A percentile compares a stretch with the other conserved stretches of the same genome.
These are phyloP conservation scores for Mus minutoides DNA, from an alignment of 2,797 vertebrate species.

Conservation along the genomic window DNA sequence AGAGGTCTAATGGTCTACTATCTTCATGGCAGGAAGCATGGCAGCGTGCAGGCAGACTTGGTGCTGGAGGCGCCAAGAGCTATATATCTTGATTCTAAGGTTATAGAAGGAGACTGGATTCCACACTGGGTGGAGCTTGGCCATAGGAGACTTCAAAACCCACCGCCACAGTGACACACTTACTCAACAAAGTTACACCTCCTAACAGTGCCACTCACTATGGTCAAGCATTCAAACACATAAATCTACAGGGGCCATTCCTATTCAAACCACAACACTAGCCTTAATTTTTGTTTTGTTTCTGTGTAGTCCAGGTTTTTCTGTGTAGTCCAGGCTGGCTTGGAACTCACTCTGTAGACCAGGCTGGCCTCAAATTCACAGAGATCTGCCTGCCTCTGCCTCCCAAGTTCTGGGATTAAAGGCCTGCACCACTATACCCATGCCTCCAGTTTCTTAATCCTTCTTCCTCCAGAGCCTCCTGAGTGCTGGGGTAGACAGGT, in stretches of 20 bases:
- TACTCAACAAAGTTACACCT: background rate
- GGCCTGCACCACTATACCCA: background rate
- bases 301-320: background rate
- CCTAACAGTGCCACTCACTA: background rate
- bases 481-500: background rate
- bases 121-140: background rate
- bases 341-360: background rate
- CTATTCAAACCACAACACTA: background rate
- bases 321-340: background rate
- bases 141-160: background rate
- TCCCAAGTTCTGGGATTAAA: background rate
- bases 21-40: background rate
- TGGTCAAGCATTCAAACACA: background rate
- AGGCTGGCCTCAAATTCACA: background rate
- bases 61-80: background rate
- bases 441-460: background rate
- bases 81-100: background rate
- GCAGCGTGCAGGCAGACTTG: background rate
- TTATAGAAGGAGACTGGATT: background rate
- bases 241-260: background rate
- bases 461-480: background rate
- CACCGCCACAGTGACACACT: background rate
- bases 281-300: background rate
- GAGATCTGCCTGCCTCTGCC: background rate
- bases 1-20: background rate